These are phyloP conservation scores for Julus scandinavius DNA, from an alignment of 2,888 invertebrate species.

Conservation along the genomic window DNA sequence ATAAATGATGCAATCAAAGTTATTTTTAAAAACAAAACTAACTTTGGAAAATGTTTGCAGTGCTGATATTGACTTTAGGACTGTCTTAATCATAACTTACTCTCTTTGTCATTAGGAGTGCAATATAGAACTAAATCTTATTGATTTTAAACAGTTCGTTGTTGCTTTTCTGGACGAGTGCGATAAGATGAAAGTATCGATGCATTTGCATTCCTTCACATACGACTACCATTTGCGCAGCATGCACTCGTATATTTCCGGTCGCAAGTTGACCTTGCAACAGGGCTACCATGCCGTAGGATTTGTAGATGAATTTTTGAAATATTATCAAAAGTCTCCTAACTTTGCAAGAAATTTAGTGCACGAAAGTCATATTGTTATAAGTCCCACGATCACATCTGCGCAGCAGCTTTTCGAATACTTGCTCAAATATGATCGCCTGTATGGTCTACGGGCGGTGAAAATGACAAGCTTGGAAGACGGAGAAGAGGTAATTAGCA, in stretches of 20 bases:
- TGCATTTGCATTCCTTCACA: conserved; percentile 81
- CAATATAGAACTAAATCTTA: conserved; percentile 41
- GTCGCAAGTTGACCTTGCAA: conserved; percentile 69
- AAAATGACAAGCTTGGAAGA: conserved; percentile 69
- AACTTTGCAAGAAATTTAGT: conserved; percentile 80
- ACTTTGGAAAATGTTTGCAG: too few species aligned
- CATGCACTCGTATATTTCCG: conserved; percentile 75
- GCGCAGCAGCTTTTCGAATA: conserved; percentile 77
- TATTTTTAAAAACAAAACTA: too few species aligned
- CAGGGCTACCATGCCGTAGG: conserved; percentile 77
- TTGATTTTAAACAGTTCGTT: conserved; percentile 69
- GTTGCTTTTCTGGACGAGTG: conserved; percentile 75
- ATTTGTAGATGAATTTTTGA: conserved; percentile 80
- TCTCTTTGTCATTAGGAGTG: background rate
- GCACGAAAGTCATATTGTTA: conserved; percentile 74
- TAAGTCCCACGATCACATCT: conserved; percentile 73
- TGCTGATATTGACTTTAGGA: too few species aligned
- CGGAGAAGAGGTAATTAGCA: conserved; percentile 57
- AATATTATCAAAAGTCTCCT: conserved; percentile 81
- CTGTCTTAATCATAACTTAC: background rate
- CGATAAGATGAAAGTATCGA: conserved; percentile 76
- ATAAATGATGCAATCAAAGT: too few species aligned
- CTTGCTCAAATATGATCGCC: conserved; percentile 75
- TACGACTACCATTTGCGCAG: conserved; percentile 80
- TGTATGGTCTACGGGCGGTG: conserved; percentile 76